phyloP scores from a whole-genome alignment of 2,797 vertebrate species.

The Podarcis siculus region DNA sequence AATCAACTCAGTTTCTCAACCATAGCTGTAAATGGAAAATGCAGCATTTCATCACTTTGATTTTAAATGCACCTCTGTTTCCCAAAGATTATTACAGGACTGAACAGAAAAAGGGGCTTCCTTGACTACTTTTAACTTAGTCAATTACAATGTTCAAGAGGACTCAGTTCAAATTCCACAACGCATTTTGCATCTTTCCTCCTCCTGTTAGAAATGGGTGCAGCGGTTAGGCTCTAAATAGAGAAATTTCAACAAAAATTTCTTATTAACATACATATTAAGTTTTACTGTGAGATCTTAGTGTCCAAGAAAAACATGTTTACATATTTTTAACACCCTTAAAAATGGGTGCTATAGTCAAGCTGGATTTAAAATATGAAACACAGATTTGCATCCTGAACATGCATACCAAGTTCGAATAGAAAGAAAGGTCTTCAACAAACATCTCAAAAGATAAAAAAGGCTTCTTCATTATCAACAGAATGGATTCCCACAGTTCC shows the following conservation, averaged over 20 bases:
- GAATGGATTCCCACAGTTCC: too few species aligned
- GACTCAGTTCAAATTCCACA: neutral
- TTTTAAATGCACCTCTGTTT: neutral
- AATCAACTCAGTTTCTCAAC: constrained; percentile 8
- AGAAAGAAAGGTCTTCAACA: too few species aligned
- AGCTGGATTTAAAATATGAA: neutral
- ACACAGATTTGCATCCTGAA: neutral
- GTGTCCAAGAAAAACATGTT: neutral
- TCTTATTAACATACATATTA: neutral
- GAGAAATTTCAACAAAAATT: too few species aligned
- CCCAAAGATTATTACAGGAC: neutral
- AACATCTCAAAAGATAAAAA: too few species aligned
- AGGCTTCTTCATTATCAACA: too few species aligned
- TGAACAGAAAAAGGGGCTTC: neutral
- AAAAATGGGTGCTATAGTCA: neutral
- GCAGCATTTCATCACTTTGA: neutral
- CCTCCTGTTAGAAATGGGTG: neutral
- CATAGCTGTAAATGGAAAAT: neutral
- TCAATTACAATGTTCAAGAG: neutral
- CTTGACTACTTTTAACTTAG: neutral
- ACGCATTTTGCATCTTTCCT: neutral
- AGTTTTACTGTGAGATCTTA: neutral
- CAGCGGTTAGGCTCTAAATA: neutral
- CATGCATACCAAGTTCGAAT: neutral
- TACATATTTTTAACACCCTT: neutral